Conservation (phyloP, 2,888 invertebrate genomes). For the Tachina grossa region DNA sequence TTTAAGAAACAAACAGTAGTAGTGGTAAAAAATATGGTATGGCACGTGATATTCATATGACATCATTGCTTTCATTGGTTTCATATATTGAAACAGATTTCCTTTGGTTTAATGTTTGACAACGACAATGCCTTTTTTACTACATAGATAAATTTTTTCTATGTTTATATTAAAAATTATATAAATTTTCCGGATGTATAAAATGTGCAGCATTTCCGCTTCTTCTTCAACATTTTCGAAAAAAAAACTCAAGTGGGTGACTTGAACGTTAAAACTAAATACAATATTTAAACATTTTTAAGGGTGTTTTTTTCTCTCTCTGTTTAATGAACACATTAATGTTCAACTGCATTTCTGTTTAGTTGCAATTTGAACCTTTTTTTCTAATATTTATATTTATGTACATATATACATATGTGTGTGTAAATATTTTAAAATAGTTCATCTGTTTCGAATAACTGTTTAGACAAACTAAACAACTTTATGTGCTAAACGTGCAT, state of each 20-base stretch:
- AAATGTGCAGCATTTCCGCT: conserved; percentile 60
- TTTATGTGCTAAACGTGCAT: background rate
- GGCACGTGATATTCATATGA: conserved; percentile 62
- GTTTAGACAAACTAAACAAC: background rate
- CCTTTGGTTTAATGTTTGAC: conserved; percentile 33
- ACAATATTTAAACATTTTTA: background rate
- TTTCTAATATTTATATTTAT: background rate
- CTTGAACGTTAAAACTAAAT: conserved; percentile 15
- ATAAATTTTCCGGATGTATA: conserved; percentile 59
- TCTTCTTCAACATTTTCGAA: conserved; percentile 25
- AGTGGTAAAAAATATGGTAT: background rate
- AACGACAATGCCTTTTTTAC: conserved; percentile 52
- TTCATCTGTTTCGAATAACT: background rate
- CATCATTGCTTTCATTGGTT: conserved; percentile 34
- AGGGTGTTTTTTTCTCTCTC: background rate
- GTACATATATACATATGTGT: too few species aligned
- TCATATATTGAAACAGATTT: conserved; percentile 14
- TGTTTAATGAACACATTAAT: background rate
- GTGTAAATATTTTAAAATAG: background rate
- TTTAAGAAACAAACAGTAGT: background rate
- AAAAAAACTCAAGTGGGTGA: conserved; percentile 10
- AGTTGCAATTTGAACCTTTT: conserved; percentile 23
- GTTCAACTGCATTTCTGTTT: background rate
- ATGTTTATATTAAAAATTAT: conserved; percentile 26
- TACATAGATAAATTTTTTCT: conserved; percentile 11